Conservation (phyloP, 64 coral and sea anemone species). For the Montipora cactus region DNA sequence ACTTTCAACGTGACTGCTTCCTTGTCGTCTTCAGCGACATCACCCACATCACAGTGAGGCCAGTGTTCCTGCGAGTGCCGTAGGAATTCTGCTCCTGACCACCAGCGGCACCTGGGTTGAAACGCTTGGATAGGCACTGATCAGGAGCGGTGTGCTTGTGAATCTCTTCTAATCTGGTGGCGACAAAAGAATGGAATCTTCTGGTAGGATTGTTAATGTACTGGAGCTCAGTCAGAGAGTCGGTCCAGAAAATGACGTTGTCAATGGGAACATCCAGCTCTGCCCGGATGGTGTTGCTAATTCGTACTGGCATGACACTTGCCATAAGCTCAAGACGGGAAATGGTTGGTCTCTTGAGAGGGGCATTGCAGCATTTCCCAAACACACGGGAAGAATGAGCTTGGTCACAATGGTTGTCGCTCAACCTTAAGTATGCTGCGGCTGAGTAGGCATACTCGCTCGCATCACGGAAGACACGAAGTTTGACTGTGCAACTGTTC, state of each 20-base stretch:
- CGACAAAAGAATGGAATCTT: slow-evolving; percentile 48
- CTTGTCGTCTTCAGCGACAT: slow-evolving; percentile 30
- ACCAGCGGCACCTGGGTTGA: slow-evolving; percentile 31
- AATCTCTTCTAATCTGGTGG: slow-evolving; percentile 44
- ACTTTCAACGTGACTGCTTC: slow-evolving; percentile 26
- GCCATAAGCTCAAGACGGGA: slow-evolving; percentile 31
- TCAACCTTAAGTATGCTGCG: slow-evolving; percentile 33
- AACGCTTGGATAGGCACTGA: slow-evolving; percentile 31
- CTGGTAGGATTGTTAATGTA: slow-evolving; percentile 52
- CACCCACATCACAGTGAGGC: not conserved
- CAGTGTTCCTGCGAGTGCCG: slow-evolving; percentile 11
- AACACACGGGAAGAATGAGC: slow-evolving; percentile 32
- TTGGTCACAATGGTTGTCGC: not conserved
- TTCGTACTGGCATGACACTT: slow-evolving; percentile 8
- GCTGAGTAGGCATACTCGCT: slow-evolving; percentile 48
- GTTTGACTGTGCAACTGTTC: not conserved
- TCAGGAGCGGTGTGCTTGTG: slow-evolving; percentile 15
- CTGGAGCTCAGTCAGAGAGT: slow-evolving; percentile 39
- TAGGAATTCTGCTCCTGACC: slow-evolving; percentile 48
- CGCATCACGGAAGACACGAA: slow-evolving; percentile 34
- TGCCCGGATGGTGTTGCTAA: not conserved
- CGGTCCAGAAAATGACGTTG: slow-evolving; percentile 13
- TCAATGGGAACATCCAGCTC: slow-evolving; percentile 33
- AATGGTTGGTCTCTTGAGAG: slow-evolving; percentile 27
- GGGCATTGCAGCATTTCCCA: slow-evolving; percentile 31